Base-by-base conservation (phyloP, 2,113 vertebrate genomes). In the Rhinoderma darwinii region DNA sequence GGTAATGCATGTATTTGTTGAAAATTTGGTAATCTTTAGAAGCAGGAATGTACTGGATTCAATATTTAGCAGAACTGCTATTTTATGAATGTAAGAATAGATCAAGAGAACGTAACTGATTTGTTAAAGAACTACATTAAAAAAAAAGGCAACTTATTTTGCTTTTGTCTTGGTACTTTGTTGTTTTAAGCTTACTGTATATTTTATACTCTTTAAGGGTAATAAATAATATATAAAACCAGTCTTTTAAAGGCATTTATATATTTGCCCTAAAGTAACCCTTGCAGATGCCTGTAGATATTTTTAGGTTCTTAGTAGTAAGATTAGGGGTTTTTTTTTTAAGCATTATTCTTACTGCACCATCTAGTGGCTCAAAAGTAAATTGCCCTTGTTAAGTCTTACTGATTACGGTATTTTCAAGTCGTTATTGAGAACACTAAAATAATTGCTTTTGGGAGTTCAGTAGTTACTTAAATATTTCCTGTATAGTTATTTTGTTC, bases 291-390 rank as follows among this genome's bases (percentile, higher is more conserved):
- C 91, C 90, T 51, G 27, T 75, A 89, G 17, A 88, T 80, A 70
- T 50, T 54, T 17, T 83, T 83, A 54, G 44, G 32, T 83, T 83
- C n/a, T 72, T 72, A 72, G 18, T 41, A 37, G 8, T 1, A 37
- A 72, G 37, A 72, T 41, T 39, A 72, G 32, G n/a, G n/a, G n/a
- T n/a, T n/a, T n/a, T 72, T 39, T 72, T 39, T 63, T 59, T 47
- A 90, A 89, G 91, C 90, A 87, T 92, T 90, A 91, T 91, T 93
- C 90, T 90, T 90, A 41, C 88, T 91, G 91, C 91, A 90, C 93
- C 93, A 93, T 88, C 93, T 94, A 94, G 92, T 59, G 93, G 39
- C 18, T 27, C 2, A 30, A 81, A 50, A 41, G 63, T 32, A 68
- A 10, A 86, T 47, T 56, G 22, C 18, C 37, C 12, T n/a, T 20